Evolutionary conservation across 2,888 invertebrate genomes (phyloP).

Genomic region (Tetranychus piercei): DNA sequence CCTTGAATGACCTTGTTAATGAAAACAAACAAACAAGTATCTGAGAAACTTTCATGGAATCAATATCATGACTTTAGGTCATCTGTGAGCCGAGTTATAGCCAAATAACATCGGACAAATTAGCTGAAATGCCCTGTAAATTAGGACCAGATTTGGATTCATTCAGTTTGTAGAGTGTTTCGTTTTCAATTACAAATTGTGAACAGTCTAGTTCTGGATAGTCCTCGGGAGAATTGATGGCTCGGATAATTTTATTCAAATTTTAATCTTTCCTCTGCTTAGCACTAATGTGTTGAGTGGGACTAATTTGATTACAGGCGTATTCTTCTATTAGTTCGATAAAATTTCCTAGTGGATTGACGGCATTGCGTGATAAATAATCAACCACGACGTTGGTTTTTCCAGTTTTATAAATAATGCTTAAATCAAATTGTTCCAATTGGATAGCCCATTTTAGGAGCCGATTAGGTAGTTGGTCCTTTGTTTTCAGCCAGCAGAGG

Average conservation of each 20-base stretch:
- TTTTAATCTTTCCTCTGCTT: background rate
- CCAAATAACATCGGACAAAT: too few species aligned
- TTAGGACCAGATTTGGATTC: background rate
- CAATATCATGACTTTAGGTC: too few species aligned
- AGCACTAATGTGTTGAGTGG: background rate
- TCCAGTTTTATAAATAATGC: background rate
- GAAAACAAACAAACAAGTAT: too few species aligned
- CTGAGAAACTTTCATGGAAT: too few species aligned
- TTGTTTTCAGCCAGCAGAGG: slow-evolving; percentile 11
- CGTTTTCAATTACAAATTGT: background rate
- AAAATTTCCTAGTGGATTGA: background rate
- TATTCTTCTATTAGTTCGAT: background rate
- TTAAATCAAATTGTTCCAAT: background rate
- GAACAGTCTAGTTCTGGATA: background rate
- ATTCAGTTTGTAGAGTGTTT: background rate
- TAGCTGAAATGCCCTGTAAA: too few species aligned
- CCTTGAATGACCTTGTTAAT: too few species aligned
- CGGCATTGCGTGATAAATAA: slow-evolving; percentile 8
- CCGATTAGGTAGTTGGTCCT: background rate
- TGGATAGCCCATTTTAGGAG: slow-evolving; percentile 10
- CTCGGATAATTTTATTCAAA: background rate
- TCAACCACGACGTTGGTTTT: slow-evolving; percentile 8
- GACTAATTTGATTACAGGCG: background rate
- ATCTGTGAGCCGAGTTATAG: too few species aligned
- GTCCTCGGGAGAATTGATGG: background rate